These are phyloP conservation scores for Tenthredo notha DNA, from an alignment of 2,888 invertebrate species.

Conservation along the genomic window DNA sequence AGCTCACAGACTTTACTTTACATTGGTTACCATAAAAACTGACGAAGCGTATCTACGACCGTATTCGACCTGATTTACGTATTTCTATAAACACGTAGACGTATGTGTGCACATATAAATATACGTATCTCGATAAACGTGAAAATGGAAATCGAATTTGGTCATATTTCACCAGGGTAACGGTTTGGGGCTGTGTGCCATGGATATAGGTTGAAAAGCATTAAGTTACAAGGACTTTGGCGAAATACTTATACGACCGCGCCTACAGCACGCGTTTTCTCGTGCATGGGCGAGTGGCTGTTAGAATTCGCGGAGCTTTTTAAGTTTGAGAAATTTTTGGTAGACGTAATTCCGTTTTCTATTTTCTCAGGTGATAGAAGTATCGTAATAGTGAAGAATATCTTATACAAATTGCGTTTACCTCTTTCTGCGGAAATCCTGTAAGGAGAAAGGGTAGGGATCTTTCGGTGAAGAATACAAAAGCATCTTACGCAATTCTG, in stretches of 20 bases:
- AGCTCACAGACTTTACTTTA: neutral
- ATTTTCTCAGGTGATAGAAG: neutral
- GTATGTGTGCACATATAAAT: neutral
- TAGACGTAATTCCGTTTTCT: neutral
- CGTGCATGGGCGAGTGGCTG: neutral
- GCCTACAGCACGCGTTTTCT: neutral
- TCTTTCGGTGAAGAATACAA: conserved; percentile 1
- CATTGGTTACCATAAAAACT: conserved; percentile 20
- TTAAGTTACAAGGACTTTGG: conserved; percentile 4
- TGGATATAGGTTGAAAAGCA: conserved; percentile 7
- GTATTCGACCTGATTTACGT: conserved; percentile 18
- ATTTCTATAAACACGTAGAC: conserved; percentile 6
- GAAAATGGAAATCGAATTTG: conserved; percentile 22
- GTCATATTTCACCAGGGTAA: conserved; percentile 4
- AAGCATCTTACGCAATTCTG: conserved; percentile 1
- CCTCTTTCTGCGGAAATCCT: neutral
- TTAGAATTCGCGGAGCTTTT: neutral
- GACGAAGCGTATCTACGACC: conserved; percentile 5
- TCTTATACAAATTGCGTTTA: neutral
- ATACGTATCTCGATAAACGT: conserved; percentile 8
- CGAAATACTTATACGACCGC: conserved; percentile 16
- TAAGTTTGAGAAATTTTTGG: neutral
- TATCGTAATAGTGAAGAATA: neutral
- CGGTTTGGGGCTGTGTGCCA: neutral
- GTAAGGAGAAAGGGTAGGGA: neutral